Conservation (phyloP, 2,797 vertebrate species). For the Enteromius thamalakanensis region DNA sequence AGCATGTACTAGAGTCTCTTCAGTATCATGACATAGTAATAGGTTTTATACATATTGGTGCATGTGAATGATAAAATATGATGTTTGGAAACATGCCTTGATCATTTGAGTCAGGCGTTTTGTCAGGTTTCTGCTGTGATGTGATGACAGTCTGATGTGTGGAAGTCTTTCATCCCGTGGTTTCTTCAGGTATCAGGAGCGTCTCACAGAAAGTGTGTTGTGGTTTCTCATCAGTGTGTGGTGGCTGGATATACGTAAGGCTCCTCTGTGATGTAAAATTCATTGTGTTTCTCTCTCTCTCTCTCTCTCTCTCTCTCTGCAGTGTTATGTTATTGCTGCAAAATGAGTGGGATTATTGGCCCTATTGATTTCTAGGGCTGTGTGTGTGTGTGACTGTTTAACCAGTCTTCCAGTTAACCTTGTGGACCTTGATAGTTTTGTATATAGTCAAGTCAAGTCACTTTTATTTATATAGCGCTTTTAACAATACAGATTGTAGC, state of each 20-base stretch:
- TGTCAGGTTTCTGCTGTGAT: not conserved
- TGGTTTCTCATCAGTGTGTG: slow-evolving; percentile 39
- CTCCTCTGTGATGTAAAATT: slow-evolving; percentile 15
- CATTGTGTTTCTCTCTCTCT: slow-evolving; percentile 12
- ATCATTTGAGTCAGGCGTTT: not conserved
- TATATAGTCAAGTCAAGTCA: too few species aligned
- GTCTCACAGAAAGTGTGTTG: slow-evolving; percentile 50
- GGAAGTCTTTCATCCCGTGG: not conserved
- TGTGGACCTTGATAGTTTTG: not conserved
- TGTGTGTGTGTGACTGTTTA: slow-evolving; percentile 2
- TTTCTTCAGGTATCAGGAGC: slow-evolving; percentile 36
- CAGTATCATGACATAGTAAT: too few species aligned
- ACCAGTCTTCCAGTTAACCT: not conserved
- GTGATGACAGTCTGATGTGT: not conserved
- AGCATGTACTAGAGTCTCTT: too few species aligned
- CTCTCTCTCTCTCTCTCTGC: not conserved
- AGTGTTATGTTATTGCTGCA: not conserved
- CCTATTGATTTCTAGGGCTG: not conserved
- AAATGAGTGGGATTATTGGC: slow-evolving; percentile 67
- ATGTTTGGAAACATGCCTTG: not conserved
- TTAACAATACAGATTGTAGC: too few species aligned
- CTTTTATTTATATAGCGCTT: too few species aligned
- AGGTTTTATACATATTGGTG: not conserved
- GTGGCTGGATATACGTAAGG: not conserved
- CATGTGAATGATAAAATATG: not conserved